Evolutionary conservation across 2,113 vertebrate species (phyloP).

Genomic region (Daboia siamensis): DNA sequence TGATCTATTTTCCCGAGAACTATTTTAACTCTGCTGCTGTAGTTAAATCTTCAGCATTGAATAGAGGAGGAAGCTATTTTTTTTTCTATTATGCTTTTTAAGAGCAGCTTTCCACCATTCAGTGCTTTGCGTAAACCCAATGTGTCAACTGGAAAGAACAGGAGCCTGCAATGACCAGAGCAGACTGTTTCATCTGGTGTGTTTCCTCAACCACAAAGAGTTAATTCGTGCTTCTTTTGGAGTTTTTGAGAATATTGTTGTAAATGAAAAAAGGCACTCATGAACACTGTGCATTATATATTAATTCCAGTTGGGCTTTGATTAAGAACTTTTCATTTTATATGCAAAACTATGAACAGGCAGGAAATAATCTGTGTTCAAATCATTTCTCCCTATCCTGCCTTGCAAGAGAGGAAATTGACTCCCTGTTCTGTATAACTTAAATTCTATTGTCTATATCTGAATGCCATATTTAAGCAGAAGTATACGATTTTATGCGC

Average conservation of each 20-base stretch:
- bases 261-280: background rate
- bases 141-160: background rate
- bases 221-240: background rate
- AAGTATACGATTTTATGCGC: slow-evolving; percentile 67
- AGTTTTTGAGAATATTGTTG: background rate
- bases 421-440: slow-evolving; percentile 30
- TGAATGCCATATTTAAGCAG: slow-evolving; percentile 60
- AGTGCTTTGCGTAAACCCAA: background rate
- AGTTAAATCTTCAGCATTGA: background rate
- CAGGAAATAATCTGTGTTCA: background rate
- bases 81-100: background rate
- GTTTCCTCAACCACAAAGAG: background rate
- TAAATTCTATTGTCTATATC: slow-evolving; percentile 53
- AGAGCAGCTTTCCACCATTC: background rate
- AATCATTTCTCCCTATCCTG: background rate
- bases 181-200: background rate
- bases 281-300: background rate
- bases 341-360: background rate
- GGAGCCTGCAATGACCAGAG: background rate
- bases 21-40: background rate
- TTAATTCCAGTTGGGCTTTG: background rate
- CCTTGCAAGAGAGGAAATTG: slow-evolving; percentile 29
- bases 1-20: background rate
- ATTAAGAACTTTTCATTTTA: background rate
- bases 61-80: background rate